A percentile compares a stretch with the other conserved stretches of the same genome.
Evolutionary conservation across 2,797 vertebrate genomes (phyloP).

Genomic region (Peromyscus aztecus): DNA sequence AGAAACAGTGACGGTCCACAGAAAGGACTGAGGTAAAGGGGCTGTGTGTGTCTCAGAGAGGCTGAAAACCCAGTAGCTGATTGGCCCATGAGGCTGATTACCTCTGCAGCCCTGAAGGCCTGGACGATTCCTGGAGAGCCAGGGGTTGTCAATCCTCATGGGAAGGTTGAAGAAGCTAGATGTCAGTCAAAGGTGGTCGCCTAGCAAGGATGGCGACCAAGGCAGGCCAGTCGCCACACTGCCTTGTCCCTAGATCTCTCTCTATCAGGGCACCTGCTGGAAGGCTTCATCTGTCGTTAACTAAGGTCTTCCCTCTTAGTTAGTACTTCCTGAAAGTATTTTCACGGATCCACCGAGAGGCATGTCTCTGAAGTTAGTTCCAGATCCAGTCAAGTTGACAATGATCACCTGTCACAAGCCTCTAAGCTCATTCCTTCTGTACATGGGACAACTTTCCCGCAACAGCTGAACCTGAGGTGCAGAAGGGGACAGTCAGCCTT

Average conservation of each 20-base stretch:
- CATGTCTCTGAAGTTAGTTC: background rate
- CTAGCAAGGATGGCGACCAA: no score
- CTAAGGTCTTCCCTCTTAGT: background rate
- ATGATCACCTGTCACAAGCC: no score
- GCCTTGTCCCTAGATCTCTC: background rate
- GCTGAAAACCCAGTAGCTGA: background rate
- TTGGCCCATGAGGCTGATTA: rapidly evolving
- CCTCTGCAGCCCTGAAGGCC: background rate
- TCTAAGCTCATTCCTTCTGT: background rate
- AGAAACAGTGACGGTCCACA: background rate
- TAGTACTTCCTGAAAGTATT: background rate
- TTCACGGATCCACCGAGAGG: no score
- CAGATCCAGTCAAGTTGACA: background rate
- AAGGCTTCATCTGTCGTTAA: background rate
- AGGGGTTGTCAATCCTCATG: no score
- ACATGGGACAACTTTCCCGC: background rate
- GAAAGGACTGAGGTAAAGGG: background rate
- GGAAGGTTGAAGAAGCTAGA: background rate
- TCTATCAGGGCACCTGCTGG: background rate
- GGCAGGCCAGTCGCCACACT: no score
- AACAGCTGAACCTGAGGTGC: background rate
- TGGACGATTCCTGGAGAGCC: background rate
- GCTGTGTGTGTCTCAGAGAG: background rate
- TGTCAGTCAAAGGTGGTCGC: background rate
- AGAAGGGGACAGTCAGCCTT: background rate